Conservation (phyloP, 2,797 vertebrate genomes). For the Phrynocephalus vlangalii region DNA sequence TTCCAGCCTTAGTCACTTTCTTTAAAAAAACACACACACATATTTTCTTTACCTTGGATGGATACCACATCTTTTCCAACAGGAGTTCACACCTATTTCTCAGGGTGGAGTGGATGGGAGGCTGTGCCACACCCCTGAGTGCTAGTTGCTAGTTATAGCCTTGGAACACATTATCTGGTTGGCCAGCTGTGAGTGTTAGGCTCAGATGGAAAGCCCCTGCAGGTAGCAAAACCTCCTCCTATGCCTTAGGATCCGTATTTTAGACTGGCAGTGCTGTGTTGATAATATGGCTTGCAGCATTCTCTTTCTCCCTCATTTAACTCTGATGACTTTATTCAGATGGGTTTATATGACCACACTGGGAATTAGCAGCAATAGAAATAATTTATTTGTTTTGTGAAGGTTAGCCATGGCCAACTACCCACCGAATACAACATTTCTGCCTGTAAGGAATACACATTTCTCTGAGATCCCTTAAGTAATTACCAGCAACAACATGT, state of each 20-base stretch:
- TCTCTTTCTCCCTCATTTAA: not conserved
- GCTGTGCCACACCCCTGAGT: too few relatives aligned
- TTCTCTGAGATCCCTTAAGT: constrained; percentile 33
- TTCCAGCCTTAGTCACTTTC: too few relatives aligned
- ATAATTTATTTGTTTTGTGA: constrained; percentile 15
- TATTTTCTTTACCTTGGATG: too few relatives aligned
- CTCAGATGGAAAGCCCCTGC: not conserved
- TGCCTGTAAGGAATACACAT: not conserved
- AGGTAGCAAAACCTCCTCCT: too few relatives aligned
- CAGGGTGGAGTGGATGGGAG: too few relatives aligned
- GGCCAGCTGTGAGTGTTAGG: not conserved
- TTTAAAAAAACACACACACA: too few relatives aligned
- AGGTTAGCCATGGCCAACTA: constrained; percentile 13
- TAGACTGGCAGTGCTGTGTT: not conserved
- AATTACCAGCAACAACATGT: constrained; percentile 27
- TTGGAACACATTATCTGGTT: not conserved
- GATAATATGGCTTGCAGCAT: not conserved
- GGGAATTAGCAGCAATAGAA: not conserved
- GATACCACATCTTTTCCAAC: too few relatives aligned
- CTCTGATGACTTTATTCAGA: not conserved
- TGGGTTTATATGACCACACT: not conserved
- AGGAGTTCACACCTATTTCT: too few relatives aligned
- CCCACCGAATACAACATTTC: not conserved
- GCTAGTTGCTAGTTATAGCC: too few relatives aligned
- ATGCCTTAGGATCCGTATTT: not conserved